A percentile compares a stretch with the other conserved stretches of the same genome.
These are phyloP conservation scores for Nothobranchius kuhntae DNA, from an alignment of 2,113 vertebrate species.

Conservation along the genomic window DNA sequence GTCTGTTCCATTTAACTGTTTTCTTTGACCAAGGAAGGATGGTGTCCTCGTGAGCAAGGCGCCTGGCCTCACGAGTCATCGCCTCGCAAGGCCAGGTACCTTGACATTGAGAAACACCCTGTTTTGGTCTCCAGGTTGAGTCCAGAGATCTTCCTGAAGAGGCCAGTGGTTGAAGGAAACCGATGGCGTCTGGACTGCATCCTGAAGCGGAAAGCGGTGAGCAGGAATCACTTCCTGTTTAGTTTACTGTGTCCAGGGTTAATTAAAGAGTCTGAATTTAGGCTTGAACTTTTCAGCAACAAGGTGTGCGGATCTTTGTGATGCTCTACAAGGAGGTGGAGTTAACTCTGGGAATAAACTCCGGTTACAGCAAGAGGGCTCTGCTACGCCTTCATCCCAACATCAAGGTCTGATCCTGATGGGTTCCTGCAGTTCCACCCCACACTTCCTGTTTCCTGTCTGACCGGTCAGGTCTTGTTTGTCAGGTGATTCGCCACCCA, in stretches of 20 bases:
- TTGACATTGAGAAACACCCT: not conserved
- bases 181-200: constrained; percentile 92
- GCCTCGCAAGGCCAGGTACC: too few species aligned
- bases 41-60: too few species aligned
- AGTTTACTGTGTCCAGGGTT: too few species aligned
- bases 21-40: too few species aligned
- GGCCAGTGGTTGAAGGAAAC: constrained; percentile 94
- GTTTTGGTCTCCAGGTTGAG: constrained; percentile 67
- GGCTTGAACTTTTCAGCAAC: constrained; percentile 79
- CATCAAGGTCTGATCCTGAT: constrained; percentile 84
- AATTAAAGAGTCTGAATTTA: too few species aligned
- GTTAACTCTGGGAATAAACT: constrained; percentile 95
- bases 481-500: constrained; percentile 95
- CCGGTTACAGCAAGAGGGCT: constrained; percentile 92
- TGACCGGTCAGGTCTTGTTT: not conserved
- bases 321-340: constrained; percentile 98
- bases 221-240: constrained; percentile 32
- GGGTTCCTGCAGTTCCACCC: rapidly evolving
- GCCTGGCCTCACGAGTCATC: too few species aligned
- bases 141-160: constrained; percentile 84
- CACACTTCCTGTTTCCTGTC: not conserved
- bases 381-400: constrained; percentile 88
- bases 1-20: too few species aligned
- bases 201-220: constrained; percentile 92
- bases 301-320: constrained; percentile 91